Percentiles rank a stretch among this genome's conserved stretches.
Conservation (phyloP, 2,113 vertebrate genomes). For the Clupea harengus region DNA sequence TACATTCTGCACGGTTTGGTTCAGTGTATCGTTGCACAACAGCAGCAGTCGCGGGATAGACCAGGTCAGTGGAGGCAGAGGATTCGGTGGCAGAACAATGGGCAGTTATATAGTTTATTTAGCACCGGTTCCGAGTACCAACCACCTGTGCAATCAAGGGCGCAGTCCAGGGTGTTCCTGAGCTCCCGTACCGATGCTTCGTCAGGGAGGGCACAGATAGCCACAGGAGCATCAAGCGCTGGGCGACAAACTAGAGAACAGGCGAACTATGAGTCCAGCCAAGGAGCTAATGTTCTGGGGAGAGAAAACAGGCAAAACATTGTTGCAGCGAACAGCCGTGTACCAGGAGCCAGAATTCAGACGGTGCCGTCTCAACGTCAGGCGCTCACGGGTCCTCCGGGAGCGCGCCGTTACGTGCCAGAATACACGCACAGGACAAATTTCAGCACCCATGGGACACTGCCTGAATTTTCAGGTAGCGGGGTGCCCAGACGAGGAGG, state of each 20-base stretch:
- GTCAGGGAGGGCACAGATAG: slow-evolving; percentile 18
- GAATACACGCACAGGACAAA: slow-evolving; percentile 32
- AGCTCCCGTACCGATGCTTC: slow-evolving; percentile 48
- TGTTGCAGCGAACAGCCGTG: slow-evolving; percentile 30
- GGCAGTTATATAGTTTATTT: slow-evolving; percentile 70
- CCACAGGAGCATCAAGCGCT: slow-evolving; percentile 24
- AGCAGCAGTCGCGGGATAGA: slow-evolving; percentile 49
- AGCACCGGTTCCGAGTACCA: slow-evolving; percentile 74
- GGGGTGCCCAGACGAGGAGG: slow-evolving; percentile 27
- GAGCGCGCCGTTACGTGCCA: slow-evolving; percentile 35
- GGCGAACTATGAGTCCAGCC: slow-evolving; percentile 17
- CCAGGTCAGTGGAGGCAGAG: slow-evolving; percentile 64
- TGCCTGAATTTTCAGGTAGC: slow-evolving; percentile 27
- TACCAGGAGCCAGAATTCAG: slow-evolving; percentile 51
- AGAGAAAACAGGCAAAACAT: slow-evolving; percentile 34
- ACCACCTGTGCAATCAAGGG: slow-evolving; percentile 54
- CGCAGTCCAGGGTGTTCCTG: slow-evolving; percentile 58
- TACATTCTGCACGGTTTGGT: slow-evolving; percentile 58
- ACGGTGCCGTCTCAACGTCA: slow-evolving; percentile 25
- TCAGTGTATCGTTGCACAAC: slow-evolving; percentile 50
- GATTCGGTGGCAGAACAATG: slow-evolving; percentile 75
- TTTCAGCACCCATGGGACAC: slow-evolving; percentile 20
- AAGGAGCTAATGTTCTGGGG: slow-evolving; percentile 3
- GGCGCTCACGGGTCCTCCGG: slow-evolving; percentile 34
- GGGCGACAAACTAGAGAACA: slow-evolving; percentile 24